These are phyloP conservation scores for Montifringilla adamsi DNA, from an alignment of 2,113 vertebrate species.

Conservation along the genomic window DNA sequence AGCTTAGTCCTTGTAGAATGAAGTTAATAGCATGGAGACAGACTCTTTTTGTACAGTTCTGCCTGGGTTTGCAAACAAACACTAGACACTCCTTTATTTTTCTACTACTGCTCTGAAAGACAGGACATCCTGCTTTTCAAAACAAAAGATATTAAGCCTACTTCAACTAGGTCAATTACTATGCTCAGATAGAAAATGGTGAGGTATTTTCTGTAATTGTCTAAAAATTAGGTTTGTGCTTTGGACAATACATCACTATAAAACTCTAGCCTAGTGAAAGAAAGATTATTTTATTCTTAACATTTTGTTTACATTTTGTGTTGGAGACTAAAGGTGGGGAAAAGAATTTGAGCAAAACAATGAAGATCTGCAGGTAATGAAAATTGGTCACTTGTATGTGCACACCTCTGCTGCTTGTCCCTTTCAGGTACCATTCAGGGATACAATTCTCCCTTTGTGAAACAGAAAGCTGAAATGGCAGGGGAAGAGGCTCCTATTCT, in stretches of 20 bases:
- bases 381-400: not conserved
- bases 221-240: not conserved
- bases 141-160: not conserved
- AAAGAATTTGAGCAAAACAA: not conserved
- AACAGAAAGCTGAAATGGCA: conserved; percentile 3
- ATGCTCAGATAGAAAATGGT: not conserved
- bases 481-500: not conserved
- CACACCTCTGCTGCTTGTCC: not conserved
- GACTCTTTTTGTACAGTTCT: not conserved
- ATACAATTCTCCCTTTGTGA: not conserved
- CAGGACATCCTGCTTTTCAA: conserved; percentile 35
- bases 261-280: not conserved
- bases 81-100: not conserved
- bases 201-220: not conserved
- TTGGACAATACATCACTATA: not conserved
- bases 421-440: not conserved
- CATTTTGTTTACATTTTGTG: not conserved
- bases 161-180: not conserved
- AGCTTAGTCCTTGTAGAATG: not conserved
- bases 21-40: not conserved
- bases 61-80: conserved; percentile 7
- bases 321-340: not conserved
- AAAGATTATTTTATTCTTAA: accelerated
- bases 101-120: not conserved
- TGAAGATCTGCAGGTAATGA: not conserved